Conservation (phyloP, 2,113 vertebrate genomes). For the Pundamilia nyererei region DNA sequence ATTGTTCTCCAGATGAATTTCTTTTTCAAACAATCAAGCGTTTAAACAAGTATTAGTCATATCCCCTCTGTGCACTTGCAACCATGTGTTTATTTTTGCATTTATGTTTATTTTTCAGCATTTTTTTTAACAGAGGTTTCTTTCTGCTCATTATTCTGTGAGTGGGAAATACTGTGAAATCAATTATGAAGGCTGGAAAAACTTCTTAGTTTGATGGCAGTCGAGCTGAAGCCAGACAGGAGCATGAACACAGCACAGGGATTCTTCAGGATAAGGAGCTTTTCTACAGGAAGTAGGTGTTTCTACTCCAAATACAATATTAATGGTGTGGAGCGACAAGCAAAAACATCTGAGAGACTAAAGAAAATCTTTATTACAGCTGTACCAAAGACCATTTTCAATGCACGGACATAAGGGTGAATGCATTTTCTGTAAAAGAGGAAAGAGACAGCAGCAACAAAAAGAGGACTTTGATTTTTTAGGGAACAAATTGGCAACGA, state of each 20-base stretch:
- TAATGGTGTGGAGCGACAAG: background rate
- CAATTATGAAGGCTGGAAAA: background rate
- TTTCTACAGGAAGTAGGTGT: background rate
- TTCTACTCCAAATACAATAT: background rate
- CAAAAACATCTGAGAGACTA: background rate
- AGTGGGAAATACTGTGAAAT: background rate
- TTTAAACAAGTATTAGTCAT: slow-evolving; percentile 23
- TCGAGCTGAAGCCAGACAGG: background rate
- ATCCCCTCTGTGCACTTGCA: background rate
- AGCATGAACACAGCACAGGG: slow-evolving; percentile 7
- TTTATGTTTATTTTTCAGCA: background rate
- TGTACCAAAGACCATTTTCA: background rate
- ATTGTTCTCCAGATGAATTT: background rate
- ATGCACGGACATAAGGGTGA: background rate
- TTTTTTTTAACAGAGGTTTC: background rate
- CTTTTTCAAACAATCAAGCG: background rate
- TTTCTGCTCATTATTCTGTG: background rate
- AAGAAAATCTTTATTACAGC: slow-evolving; percentile 14
- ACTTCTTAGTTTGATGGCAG: accelerated
- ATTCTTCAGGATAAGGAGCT: background rate
- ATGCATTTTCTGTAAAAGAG: background rate
- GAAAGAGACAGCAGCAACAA: background rate
- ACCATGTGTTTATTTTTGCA: background rate
- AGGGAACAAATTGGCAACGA: accelerated
- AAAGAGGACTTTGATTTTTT: background rate